Conservation (phyloP, 2,113 vertebrate species). For the Danionella cerebrum region DNA sequence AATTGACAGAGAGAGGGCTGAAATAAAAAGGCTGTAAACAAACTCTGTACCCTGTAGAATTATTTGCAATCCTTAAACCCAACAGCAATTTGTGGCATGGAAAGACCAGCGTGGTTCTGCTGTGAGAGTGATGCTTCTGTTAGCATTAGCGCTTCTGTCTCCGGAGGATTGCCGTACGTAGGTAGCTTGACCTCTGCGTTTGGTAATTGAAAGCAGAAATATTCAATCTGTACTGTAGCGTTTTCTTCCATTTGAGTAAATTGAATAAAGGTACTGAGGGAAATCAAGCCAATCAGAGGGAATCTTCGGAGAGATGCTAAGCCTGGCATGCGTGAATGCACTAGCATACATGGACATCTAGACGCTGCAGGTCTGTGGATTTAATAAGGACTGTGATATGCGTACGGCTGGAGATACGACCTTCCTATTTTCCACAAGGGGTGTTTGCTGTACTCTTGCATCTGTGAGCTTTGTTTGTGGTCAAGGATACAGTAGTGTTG, state of each 20-base stretch:
- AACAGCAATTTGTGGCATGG: slow-evolving; percentile 17
- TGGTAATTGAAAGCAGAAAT: neutral
- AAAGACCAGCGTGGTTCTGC: neutral
- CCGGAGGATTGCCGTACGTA: neutral
- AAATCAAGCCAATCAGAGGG: neutral
- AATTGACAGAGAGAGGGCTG: no score
- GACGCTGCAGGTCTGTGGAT: neutral
- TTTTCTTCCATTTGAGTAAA: slow-evolving; percentile 15
- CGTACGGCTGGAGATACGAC: neutral
- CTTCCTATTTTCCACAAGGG: neutral
- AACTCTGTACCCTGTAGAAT: slow-evolving; percentile 2
- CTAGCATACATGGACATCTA: neutral
- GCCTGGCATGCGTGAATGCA: slow-evolving; percentile 4
- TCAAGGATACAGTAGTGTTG: no score
- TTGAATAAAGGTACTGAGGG: slow-evolving; percentile 5
- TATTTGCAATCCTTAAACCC: slow-evolving; percentile 13
- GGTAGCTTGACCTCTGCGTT: neutral
- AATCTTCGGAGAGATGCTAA: slow-evolving; percentile 19
- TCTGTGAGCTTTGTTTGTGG: no score
- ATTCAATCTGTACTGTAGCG: slow-evolving; percentile 10
- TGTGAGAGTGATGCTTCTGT: neutral
- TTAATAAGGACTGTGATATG: neutral
- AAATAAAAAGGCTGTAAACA: neutral
- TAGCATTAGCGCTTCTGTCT: neutral
- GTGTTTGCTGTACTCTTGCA: no score